Conservation (phyloP, 2,797 vertebrate species). For the Spinus olivaceus region DNA sequence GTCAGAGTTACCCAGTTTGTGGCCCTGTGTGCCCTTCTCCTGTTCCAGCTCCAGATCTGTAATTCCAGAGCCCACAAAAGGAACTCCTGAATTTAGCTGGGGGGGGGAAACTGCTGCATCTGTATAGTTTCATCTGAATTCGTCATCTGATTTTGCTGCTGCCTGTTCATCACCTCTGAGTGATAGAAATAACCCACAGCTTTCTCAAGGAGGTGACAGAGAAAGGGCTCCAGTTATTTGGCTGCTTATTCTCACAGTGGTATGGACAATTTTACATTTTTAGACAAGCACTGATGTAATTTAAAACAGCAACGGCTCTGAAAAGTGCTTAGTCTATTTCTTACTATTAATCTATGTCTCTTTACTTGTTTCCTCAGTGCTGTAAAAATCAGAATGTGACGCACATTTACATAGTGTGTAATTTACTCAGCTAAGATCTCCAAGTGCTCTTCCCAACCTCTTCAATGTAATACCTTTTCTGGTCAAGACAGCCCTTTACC, state of each 20-base stretch:
- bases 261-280: not conserved
- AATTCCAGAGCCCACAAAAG: not conserved
- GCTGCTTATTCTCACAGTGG: not conserved
- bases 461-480: not conserved
- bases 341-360: not conserved
- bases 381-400: not conserved
- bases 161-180: slow-evolving; percentile 40
- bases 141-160: slow-evolving; percentile 17
- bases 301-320: not conserved
- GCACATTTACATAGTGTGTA: not conserved
- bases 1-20: slow-evolving; percentile 27
- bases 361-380: not conserved
- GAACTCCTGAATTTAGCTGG: not conserved
- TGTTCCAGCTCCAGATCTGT: not conserved
- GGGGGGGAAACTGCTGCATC: not conserved
- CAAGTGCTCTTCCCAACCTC: not conserved
- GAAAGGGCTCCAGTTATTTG: slow-evolving; percentile 26
- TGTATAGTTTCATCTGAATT: slow-evolving; percentile 26
- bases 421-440: slow-evolving; percentile 18
- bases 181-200: slow-evolving; percentile 49
- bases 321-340: not conserved
- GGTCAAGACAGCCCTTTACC: not conserved
- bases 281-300: not conserved
- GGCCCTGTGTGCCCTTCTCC: not conserved
- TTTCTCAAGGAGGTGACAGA: slow-evolving; percentile 26